Base-by-base conservation (phyloP, 2,888 invertebrate species). In the Xestia sexstrigata region DNA sequence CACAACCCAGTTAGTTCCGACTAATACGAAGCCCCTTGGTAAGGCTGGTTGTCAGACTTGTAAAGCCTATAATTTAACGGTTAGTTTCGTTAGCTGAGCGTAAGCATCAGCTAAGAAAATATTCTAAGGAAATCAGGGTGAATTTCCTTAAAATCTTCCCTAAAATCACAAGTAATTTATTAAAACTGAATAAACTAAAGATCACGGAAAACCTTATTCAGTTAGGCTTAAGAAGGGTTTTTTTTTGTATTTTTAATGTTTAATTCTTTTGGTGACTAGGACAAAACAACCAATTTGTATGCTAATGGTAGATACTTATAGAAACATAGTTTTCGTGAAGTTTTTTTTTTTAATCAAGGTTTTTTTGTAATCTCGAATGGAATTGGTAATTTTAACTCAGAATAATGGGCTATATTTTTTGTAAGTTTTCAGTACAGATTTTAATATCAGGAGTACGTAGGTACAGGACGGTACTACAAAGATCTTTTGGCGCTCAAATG, bases 231-330 rank as follows among this genome's bases (percentile, higher is more conserved):
- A 30, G 8, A 39, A 39, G 17, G 11, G n/a, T 20, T 17, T 42
- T 35, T 35, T 35, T n/a, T n/a, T 77, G 35, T 23, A 78, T 69
- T 47, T 39, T 68, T 68, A 76, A 76, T 62, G 52, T 26, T 2
- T 20, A 63, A 47, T 35, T 17, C 17, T 15, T 47, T 39, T 35
- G 3, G 17, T 58, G 17, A 13, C 17, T 30, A 42, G 13, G 5
- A n/a, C 7, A 47, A 55, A 52, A n/a, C 30, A 42, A 42, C 39
- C 7, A 30, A 30, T 73, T 35, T 55, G 7, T 13, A n/a, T 35
- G n/a, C 6, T 42, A 55, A 73, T 5, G 20, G 58, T 23, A 9
- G 35, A 8, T 65, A 39, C 23, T n/a, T 17, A 17, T 17, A 17
- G 1, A n/a, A n/a, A 17, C n/a, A 35, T n/a, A 42, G 26, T 30